Evolutionary conservation across 2,797 vertebrate species (phyloP), one percentile per base, ranked within the genome.

Genomic region (Enteromius paludinosus): DNA sequence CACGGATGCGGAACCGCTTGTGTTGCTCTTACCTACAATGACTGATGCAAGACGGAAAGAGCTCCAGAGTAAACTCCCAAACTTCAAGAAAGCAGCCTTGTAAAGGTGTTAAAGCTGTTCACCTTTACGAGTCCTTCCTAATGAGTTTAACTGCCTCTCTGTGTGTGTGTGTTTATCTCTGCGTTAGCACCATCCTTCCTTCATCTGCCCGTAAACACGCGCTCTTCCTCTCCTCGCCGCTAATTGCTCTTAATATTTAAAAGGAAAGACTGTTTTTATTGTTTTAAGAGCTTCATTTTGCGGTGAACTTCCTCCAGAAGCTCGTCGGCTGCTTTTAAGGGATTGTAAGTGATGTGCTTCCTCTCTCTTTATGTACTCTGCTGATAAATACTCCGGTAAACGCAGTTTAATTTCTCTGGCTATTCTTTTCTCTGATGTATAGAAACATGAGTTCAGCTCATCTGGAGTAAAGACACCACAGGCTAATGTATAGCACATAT

Each of bases 191-290:
- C n/a, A 30, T 17, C 66, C 90, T 87, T 87, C 79, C 71, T 56
- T 88, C 85, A 90, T 79, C 81, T 87, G 88, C 85, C 82, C 88
- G 45, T 65, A 88, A 89, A 90, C 92, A 88, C 88, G 87, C 61
- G 84, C 88, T 88, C 87, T 90, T 90, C 89, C 87, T 90, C 81
- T 79, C 85, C 88, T 59, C 79, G 88, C 86, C 84, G 23, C 85
- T 90, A 89, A 88, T 89, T 86, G 87, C 41, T 66, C 69, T 86
- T 90, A 93, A 92, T 90, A 92, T 90, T 83, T 86, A 56, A 91
- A 91, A 59, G 71, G 45, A 65, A 43, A 59, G 30, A 54, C 11
- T 70, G 56, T 75, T 54, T 75, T 75, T 43, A 59, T 75, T 75
- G 73, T 61, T 75, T 62, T 79, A 45, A 79, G 52, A 73, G 77